Base-by-base conservation (phyloP, 2,888 invertebrate genomes). In the Dinocampus coccinellae region DNA sequence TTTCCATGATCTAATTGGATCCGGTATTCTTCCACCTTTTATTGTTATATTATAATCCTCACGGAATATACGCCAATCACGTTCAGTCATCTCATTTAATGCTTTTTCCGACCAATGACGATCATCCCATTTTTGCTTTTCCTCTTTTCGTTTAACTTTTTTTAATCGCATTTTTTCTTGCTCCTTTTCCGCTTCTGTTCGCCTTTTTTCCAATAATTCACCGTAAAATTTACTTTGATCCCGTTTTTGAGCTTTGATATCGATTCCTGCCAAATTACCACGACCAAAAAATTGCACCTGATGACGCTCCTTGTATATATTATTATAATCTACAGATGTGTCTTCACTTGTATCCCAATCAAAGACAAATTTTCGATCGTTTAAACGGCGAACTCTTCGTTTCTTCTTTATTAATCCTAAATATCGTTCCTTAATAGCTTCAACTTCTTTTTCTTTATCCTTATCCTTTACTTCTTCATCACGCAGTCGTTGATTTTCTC, bases 271-370 rank as follows among this genome's bases (percentile, higher is more conserved):
- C 34, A 99, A 92, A 86, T 99, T 97, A 10, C 99, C 99, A 73
- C 99, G 91, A 0, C 99, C 99, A 89, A 95, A 99, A 88, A 99
- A 98, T 88, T 98, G 98, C 4, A 97, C 96, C 88, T 98, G 96
- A 89, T 99, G 99, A 62, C 95, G 91, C 80, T 98, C 97, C 88
- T 98, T 99, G 84, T 99, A 99, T 24, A 99, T 89, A 73, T 93
- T 92, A 88, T 99, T 99, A 84, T 99, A 99, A 89, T 99, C 99
- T 75, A 94, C 93, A 2, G 98, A 97, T 0, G 99, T 99, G 84
- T 99, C 99, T 88, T 99, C 99, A 0, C 96, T 95, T 0, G 97
- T 98, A 89, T 99, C 99, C 99, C 99, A 99, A 88, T 99, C 99
- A 88, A 99, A 99, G 0, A 99, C 99, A 90, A 99, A 99, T 89